Evolutionary conservation across 1,140 invertebrate genomes (phyloP).

Genomic region (Artemia franciscana): DNA sequence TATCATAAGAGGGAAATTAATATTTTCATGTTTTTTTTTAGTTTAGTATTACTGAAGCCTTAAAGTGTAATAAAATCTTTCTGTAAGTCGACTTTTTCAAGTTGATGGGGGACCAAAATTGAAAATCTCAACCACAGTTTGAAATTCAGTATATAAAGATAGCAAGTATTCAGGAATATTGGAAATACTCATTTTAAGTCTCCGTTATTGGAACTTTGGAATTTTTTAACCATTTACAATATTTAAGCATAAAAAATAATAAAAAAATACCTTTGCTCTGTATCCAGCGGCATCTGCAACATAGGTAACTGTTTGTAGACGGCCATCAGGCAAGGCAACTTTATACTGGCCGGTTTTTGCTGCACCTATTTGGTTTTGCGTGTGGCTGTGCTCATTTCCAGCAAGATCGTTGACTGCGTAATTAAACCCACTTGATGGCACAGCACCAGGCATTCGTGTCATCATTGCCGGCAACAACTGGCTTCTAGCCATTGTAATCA

Average conservation of each 20-base stretch:
- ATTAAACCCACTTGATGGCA: slow-evolving; percentile 4
- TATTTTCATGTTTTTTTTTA: no score
- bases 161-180: no score
- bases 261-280: slow-evolving; percentile 5
- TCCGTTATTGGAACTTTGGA: no score
- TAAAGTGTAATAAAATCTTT: no score
- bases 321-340: slow-evolving; percentile 7
- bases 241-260: neutral
- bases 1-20: no score
- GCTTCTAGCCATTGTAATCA: neutral
- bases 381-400: slow-evolving; percentile 8
- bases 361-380: slow-evolving; percentile 8
- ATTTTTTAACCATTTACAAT: no score
- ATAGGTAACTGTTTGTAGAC: slow-evolving; percentile 9
- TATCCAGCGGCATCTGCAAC: slow-evolving; percentile 8
- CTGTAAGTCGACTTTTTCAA: no score
- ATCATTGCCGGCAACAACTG: neutral
- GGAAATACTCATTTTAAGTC: no score
- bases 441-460: neutral
- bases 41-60: no score
- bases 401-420: slow-evolving; percentile 8
- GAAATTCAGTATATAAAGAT: no score
- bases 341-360: slow-evolving; percentile 8
- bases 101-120: no score
- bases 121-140: no score